Conservation (phyloP, 2,113 vertebrate species). For the Copsychus sechellarum region DNA sequence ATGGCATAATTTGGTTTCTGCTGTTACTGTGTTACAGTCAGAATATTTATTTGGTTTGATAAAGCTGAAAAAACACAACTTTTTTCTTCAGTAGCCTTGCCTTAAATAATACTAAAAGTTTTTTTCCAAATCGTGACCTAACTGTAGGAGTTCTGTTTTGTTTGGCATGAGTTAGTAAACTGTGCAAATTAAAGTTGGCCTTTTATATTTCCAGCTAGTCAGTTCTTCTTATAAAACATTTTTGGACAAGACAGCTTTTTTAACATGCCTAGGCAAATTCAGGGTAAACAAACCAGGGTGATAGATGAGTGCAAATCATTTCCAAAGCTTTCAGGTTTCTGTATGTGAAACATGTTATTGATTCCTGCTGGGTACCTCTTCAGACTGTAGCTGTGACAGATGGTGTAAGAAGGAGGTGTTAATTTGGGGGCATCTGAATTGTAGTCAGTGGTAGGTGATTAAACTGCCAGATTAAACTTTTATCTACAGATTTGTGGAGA, state of each 20-base stretch:
- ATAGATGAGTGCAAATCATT: not conserved
- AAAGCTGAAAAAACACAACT: not conserved
- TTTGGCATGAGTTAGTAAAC: not conserved
- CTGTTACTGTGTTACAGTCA: not conserved
- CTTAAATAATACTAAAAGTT: not conserved
- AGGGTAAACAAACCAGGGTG: not conserved
- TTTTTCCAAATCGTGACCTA: not conserved
- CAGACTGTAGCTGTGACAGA: not conserved
- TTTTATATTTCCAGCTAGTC: not conserved
- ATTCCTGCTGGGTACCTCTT: not conserved
- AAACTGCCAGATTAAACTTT: not conserved
- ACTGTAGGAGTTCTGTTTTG: not conserved
- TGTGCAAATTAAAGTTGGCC: not conserved
- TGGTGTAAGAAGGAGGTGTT: constrained; percentile 7
- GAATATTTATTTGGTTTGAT: not conserved
- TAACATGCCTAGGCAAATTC: not conserved
- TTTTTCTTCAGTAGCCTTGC: not conserved
- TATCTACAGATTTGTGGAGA: not conserved
- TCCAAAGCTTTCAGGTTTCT: not conserved
- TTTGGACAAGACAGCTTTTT: not conserved
- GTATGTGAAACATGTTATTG: not conserved
- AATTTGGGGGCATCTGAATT: not conserved
- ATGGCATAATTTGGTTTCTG: not conserved
- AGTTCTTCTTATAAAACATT: not conserved
- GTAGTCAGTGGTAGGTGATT: not conserved